Conservation (phyloP, 30 jellyfish, hydroid and myxozoan genomes). For the Turritopsis rubra region DNA sequence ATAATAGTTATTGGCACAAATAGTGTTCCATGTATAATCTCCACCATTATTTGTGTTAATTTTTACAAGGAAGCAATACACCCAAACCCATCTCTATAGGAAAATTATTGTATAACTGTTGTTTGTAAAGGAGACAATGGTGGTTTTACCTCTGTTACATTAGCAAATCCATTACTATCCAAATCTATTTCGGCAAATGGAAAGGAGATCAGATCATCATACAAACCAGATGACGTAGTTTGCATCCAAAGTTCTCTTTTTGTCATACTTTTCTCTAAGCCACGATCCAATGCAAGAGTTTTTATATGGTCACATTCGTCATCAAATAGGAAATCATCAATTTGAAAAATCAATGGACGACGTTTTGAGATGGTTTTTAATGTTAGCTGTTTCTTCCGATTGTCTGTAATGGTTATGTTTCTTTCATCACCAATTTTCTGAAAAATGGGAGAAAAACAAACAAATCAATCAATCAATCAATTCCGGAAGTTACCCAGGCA, state of each 20-base stretch:
- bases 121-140: no score
- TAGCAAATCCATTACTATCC: background rate
- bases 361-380: constrained; percentile 33
- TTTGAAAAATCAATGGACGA: constrained; percentile 36
- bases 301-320: constrained; percentile 36
- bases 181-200: constrained; percentile 21
- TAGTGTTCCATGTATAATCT: no score
- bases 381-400: constrained; percentile 9
- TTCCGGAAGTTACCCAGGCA: no score
- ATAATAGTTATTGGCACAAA: no score
- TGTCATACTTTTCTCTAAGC: constrained; percentile 26
- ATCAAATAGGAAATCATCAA: constrained; percentile 33
- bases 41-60: no score
- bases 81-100: no score
- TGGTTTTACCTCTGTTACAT: constrained; percentile 19
- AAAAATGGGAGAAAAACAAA: background rate
- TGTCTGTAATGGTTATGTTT: background rate
- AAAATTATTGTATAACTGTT: no score
- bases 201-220: constrained; percentile 25
- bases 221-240: background rate
- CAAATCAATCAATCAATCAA: no score
- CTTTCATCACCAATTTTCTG: constrained; percentile 8
- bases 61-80: no score
- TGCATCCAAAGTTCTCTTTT: background rate
- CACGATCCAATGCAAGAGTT: constrained; percentile 11